phyloP scores from a whole-genome alignment of 2,113 vertebrate genomes.

The Grantiella picta region DNA sequence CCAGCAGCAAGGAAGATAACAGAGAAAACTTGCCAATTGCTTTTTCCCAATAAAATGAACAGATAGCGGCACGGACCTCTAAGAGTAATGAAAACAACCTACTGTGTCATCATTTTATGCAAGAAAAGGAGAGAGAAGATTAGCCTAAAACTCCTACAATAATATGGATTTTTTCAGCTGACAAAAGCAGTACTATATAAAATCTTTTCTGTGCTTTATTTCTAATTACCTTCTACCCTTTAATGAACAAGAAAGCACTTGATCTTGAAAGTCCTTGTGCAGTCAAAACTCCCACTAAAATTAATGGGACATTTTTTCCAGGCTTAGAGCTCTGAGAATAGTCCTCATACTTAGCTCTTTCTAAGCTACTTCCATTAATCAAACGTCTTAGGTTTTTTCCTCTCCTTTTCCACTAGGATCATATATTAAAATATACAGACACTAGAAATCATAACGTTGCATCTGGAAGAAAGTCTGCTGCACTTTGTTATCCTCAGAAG shows the following conservation, averaged over 20 bases:
- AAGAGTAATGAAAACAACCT: conserved; percentile 54
- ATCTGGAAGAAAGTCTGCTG: neutral
- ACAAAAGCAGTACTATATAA: conserved; percentile 55
- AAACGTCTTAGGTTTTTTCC: neutral
- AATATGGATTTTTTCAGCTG: conserved; percentile 60
- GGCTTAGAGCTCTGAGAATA: conserved; percentile 13
- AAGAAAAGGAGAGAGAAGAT: conserved; percentile 45
- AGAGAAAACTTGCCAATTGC: conserved; percentile 1
- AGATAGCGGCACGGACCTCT: conserved; percentile 34
- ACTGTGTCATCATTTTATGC: conserved; percentile 56
- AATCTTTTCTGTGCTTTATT: conserved; percentile 45
- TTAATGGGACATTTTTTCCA: conserved; percentile 42
- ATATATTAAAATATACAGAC: neutral
- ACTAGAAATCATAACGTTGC: neutral
- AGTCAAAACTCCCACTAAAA: conserved; percentile 49
- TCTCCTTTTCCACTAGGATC: neutral
- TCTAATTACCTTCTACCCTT: conserved; percentile 61
- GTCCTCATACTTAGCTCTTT: conserved; percentile 3
- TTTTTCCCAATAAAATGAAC: conserved; percentile 52
- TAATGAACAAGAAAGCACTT: conserved; percentile 51
- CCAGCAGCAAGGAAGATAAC: neutral
- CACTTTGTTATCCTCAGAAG: neutral
- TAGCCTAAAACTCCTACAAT: conserved; percentile 39
- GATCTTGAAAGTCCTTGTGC: conserved; percentile 51
- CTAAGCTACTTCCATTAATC: conserved; percentile 42